Conservation (phyloP, 2,113 vertebrate species). For the Gulo gulo region DNA sequence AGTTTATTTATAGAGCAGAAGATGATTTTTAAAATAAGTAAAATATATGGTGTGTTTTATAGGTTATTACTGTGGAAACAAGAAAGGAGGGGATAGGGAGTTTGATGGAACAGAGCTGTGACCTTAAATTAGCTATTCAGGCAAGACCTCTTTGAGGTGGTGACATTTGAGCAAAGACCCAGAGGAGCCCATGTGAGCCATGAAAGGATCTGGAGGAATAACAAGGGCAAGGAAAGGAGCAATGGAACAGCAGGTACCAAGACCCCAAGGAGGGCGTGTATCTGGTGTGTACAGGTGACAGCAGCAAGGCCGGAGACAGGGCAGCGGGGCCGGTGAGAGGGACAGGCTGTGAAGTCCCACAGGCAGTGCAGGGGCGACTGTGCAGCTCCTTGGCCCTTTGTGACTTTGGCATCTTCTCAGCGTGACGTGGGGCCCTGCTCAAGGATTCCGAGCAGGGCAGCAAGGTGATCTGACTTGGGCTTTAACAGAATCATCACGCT, state of each 20-base stretch:
- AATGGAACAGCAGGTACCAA: neutral
- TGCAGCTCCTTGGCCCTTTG: neutral
- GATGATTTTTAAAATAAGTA: constrained; percentile 5
- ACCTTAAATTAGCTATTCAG: neutral
- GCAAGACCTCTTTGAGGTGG: neutral
- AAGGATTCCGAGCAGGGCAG: neutral
- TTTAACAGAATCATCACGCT: neutral
- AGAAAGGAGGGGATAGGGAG: neutral
- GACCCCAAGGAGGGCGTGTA: neutral
- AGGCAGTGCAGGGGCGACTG: neutral
- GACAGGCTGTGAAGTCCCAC: neutral
- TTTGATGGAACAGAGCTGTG: neutral
- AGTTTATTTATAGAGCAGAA: constrained; percentile 20
- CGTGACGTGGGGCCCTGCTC: neutral
- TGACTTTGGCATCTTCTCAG: neutral
- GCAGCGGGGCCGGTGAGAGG: neutral
- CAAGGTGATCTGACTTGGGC: neutral
- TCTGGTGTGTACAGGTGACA: neutral
- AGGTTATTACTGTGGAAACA: neutral
- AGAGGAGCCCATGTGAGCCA: neutral
- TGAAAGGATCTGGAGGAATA: neutral
- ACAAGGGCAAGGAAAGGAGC: neutral
- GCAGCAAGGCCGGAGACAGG: neutral
- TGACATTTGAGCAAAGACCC: neutral
- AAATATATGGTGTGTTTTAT: neutral